Percentiles rank a stretch among this genome's conserved stretches.
Evolutionary conservation across 1,140 invertebrate species (phyloP).

Genomic region (Spodoptera frugiperda): DNA sequence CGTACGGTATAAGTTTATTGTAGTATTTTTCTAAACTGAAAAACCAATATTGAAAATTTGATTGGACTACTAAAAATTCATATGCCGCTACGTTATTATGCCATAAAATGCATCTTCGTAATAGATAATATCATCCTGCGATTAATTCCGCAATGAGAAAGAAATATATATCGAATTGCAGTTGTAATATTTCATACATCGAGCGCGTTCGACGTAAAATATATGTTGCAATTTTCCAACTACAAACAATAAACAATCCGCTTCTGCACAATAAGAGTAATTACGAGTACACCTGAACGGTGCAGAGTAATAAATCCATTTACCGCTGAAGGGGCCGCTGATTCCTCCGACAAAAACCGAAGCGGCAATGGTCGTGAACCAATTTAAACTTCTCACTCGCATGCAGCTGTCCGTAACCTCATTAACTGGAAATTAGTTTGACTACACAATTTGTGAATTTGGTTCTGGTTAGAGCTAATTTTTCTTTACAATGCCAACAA

Average conservation of each 20-base stretch:
- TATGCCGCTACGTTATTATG: not conserved
- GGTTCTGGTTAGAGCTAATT: constrained; percentile 20
- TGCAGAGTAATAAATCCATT: constrained; percentile 71
- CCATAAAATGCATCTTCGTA: not conserved
- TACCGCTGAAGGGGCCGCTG: constrained; percentile 61
- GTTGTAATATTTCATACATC: constrained; percentile 38
- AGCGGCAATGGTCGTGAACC: constrained; percentile 57
- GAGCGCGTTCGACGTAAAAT: constrained; percentile 49
- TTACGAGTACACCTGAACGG: constrained; percentile 67
- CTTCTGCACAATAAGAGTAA: constrained; percentile 65
- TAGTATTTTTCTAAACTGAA: too few relatives aligned
- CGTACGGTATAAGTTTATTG: too few relatives aligned
- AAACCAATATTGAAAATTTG: too few relatives aligned
- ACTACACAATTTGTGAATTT: constrained; percentile 45
- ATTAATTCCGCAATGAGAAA: constrained; percentile 26
- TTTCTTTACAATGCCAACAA: constrained; percentile 10
- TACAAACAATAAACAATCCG: constrained; percentile 66
- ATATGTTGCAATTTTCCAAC: constrained; percentile 66
- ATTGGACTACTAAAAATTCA: too few relatives aligned
- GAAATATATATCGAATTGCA: constrained; percentile 45
- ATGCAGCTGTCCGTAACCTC: constrained; percentile 66
- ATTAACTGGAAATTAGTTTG: constrained; percentile 60
- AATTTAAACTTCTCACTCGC: constrained; percentile 69
- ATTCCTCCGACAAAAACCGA: constrained; percentile 66
- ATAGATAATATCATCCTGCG: constrained; percentile 2